These are phyloP conservation scores for Adrianichthys oophorus DNA, from an alignment of 2,797 vertebrate genomes.

Conservation along the genomic window DNA sequence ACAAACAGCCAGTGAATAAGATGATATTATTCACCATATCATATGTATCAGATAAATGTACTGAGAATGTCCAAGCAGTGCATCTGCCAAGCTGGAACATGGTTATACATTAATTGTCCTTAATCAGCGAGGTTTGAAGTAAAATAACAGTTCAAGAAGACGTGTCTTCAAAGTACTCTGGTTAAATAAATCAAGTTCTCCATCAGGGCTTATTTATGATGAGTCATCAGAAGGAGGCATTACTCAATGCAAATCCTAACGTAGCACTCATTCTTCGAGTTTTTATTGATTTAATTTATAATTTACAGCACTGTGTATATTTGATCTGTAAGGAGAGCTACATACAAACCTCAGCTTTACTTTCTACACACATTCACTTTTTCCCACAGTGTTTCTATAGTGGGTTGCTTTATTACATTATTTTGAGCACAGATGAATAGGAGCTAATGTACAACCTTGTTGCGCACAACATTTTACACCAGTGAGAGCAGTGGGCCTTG, in stretches of 20 bases:
- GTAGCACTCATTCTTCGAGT: neutral
- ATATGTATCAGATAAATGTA: too few relatives aligned
- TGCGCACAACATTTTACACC: slow-evolving; percentile 36
- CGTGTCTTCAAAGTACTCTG: too few relatives aligned
- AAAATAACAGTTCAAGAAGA: too few relatives aligned
- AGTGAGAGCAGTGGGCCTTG: slow-evolving; percentile 23
- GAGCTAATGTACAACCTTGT: slow-evolving; percentile 15
- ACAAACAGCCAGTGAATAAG: too few relatives aligned
- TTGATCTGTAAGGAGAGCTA: neutral
- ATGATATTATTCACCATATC: too few relatives aligned
- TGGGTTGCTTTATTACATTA: slow-evolving; percentile 18
- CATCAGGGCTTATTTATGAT: too few relatives aligned
- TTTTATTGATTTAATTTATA: neutral
- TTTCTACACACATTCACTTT: slow-evolving; percentile 27
- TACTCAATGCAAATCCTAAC: neutral
- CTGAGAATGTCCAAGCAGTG: too few relatives aligned
- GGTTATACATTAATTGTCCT: too few relatives aligned
- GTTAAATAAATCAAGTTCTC: too few relatives aligned
- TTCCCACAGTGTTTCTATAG: slow-evolving; percentile 10
- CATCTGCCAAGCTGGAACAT: too few relatives aligned
- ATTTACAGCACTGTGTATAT: neutral
- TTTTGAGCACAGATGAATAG: slow-evolving; percentile 31
- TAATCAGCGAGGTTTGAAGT: too few relatives aligned
- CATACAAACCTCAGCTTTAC: neutral
- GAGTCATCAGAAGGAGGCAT: too few relatives aligned